Evolutionary conservation across 2,888 invertebrate genomes (phyloP).

Genomic region (Chrysolina oricalcia): DNA sequence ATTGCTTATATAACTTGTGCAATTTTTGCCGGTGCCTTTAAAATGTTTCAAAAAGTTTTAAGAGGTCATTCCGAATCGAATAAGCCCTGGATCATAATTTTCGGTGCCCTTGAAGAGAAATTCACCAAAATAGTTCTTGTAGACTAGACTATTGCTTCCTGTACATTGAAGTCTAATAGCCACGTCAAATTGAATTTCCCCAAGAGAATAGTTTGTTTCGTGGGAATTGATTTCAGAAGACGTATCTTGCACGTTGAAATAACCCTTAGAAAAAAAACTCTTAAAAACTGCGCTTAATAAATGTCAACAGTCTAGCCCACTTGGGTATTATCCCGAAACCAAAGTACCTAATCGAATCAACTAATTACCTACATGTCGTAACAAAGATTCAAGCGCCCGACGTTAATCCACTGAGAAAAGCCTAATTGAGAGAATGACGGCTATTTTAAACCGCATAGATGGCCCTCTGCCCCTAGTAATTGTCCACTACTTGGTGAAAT

Average conservation of each 20-base stretch:
- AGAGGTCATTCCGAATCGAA: too few relatives aligned
- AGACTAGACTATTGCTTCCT: too few relatives aligned
- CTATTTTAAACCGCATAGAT: conserved; percentile 46
- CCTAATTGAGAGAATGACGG: conserved; percentile 49
- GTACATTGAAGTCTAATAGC: too few relatives aligned
- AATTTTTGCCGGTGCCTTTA: too few relatives aligned
- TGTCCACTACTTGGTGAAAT: conserved; percentile 52
- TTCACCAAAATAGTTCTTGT: too few relatives aligned
- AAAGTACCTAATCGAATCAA: conserved; percentile 46
- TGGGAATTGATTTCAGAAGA: too few relatives aligned
- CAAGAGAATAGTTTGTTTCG: too few relatives aligned
- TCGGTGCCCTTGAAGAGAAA: too few relatives aligned
- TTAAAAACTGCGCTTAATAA: not conserved
- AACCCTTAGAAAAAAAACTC: not conserved
- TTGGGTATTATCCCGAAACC: conserved; percentile 31
- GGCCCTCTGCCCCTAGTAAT: conserved; percentile 54
- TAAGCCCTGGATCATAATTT: too few relatives aligned
- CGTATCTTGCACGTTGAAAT: too few relatives aligned
- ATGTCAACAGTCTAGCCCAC: not conserved
- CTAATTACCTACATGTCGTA: conserved; percentile 41
- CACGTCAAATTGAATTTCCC: not conserved
- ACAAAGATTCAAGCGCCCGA: conserved; percentile 45
- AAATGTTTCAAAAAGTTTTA: too few relatives aligned
- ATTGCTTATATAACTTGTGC: too few relatives aligned
- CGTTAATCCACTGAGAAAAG: conserved; percentile 50